These are phyloP conservation scores for Sphaerophoria taeniata DNA, from an alignment of 2,888 invertebrate species.

Conservation along the genomic window DNA sequence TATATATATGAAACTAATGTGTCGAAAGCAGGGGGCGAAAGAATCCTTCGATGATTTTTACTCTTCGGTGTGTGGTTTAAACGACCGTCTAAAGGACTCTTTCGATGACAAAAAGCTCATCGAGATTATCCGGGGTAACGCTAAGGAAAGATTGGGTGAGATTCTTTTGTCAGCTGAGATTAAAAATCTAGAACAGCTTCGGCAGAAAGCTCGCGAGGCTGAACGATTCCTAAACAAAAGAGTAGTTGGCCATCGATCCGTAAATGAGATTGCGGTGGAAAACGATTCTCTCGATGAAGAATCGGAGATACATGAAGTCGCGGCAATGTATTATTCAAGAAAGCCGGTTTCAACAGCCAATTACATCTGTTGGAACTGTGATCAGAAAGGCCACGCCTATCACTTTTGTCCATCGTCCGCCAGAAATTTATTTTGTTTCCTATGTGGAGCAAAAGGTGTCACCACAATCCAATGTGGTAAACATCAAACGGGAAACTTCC, in stretches of 20 bases:
- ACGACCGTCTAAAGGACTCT: background rate
- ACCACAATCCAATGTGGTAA: constrained; percentile 2
- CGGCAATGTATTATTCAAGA: background rate
- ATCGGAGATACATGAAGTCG: background rate
- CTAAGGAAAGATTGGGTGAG: background rate
- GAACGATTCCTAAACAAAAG: background rate
- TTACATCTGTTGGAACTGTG: background rate
- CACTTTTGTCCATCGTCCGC: background rate
- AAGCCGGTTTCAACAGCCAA: background rate
- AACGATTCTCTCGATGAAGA: background rate
- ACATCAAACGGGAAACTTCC: constrained; percentile 4
- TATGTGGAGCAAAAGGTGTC: background rate
- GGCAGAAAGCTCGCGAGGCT: constrained; percentile 2
- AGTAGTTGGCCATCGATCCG: background rate
- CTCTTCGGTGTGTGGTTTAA: background rate
- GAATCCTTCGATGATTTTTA: no score
- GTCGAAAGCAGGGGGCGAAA: no score
- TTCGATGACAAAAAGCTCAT: background rate
- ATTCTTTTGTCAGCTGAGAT: constrained; percentile 1
- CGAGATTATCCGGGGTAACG: background rate
- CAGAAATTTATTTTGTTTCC: constrained; percentile 3
- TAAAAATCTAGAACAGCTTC: constrained; percentile 1
- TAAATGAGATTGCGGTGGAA: background rate
- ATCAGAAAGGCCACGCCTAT: background rate
- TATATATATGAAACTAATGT: background rate